phyloP scores from a whole-genome alignment of 2,888 invertebrate species.

The Apomyelois bistriatella region DNA sequence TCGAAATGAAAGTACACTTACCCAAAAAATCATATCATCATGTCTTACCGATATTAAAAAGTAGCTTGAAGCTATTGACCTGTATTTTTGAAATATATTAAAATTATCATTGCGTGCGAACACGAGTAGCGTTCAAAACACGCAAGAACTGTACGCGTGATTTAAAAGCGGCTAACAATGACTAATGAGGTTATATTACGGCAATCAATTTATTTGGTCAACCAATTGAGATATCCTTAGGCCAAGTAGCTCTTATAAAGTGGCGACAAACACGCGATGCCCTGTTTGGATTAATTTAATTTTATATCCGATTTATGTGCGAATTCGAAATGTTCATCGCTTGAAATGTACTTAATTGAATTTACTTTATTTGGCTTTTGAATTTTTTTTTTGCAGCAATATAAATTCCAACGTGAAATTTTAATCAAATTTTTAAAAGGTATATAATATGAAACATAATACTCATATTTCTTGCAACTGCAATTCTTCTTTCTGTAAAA shows the following conservation, averaged over 20 bases:
- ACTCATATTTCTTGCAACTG: no score
- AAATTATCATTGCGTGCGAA: slow-evolving; percentile 56
- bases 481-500: no score
- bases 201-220: slow-evolving; percentile 68
- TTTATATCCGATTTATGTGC: slow-evolving; percentile 24
- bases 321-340: neutral
- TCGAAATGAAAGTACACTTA: no score
- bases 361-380: no score
- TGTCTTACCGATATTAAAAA: no score
- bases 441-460: no score
- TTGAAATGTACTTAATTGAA: slow-evolving; percentile 23
- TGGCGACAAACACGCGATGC: slow-evolving; percentile 55
- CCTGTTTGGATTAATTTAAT: slow-evolving; percentile 13
- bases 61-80: slow-evolving; percentile 6
- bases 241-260: slow-evolving; percentile 59
- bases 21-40: no score
- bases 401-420: no score
- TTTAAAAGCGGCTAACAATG: slow-evolving; percentile 61
- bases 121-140: slow-evolving; percentile 60
- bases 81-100: slow-evolving; percentile 23
- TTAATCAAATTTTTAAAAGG: no score
- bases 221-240: slow-evolving; percentile 66
- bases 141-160: slow-evolving; percentile 53
- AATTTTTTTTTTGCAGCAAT: no score
- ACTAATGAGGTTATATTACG: slow-evolving; percentile 74